phyloP scores from a whole-genome alignment of 1,140 invertebrate species.

The Drosophila cardini region DNA sequence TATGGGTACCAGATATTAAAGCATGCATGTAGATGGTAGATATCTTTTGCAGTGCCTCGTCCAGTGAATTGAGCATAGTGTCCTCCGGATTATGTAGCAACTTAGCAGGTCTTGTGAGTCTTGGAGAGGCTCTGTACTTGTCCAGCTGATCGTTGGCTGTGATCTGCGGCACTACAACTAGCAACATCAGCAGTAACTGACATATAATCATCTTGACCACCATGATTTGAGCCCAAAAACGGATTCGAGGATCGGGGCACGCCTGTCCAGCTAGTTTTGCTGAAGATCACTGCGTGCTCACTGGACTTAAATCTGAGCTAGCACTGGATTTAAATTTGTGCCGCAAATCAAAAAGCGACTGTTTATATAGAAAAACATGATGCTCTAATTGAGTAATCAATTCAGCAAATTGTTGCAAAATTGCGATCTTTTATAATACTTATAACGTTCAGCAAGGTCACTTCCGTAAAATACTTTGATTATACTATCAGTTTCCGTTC shows the following conservation, averaged over 20 bases:
- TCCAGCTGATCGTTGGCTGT: slow-evolving; percentile 11
- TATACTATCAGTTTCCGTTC: slow-evolving; percentile 62
- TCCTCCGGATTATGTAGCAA: slow-evolving; percentile 53
- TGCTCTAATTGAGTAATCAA: slow-evolving; percentile 46
- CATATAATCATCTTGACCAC: neutral
- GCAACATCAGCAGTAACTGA: slow-evolving; percentile 17
- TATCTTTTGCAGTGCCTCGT: slow-evolving; percentile 63
- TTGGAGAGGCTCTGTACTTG: slow-evolving; percentile 55
- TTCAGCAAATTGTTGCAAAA: slow-evolving; percentile 38
- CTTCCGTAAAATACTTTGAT: slow-evolving; percentile 25
- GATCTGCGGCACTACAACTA: slow-evolving; percentile 13
- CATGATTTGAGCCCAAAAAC: slow-evolving; percentile 24
- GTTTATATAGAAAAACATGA: slow-evolving; percentile 51
- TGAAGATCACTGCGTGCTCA: slow-evolving; percentile 69
- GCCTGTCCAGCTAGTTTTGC: slow-evolving; percentile 49
- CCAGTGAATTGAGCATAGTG: slow-evolving; percentile 59
- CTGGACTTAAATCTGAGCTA: slow-evolving; percentile 47
- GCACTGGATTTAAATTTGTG: slow-evolving; percentile 22
- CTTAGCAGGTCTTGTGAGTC: slow-evolving; percentile 54
- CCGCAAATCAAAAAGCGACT: neutral
- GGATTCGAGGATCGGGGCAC: slow-evolving; percentile 33
- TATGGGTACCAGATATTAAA: slow-evolving; percentile 69
- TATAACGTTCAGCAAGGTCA: slow-evolving; percentile 17
- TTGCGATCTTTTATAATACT: slow-evolving; percentile 4
- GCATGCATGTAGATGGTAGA: slow-evolving; percentile 76